phyloP scores from a whole-genome alignment of 2,113 vertebrate genomes.

The Fregata magnificens region DNA sequence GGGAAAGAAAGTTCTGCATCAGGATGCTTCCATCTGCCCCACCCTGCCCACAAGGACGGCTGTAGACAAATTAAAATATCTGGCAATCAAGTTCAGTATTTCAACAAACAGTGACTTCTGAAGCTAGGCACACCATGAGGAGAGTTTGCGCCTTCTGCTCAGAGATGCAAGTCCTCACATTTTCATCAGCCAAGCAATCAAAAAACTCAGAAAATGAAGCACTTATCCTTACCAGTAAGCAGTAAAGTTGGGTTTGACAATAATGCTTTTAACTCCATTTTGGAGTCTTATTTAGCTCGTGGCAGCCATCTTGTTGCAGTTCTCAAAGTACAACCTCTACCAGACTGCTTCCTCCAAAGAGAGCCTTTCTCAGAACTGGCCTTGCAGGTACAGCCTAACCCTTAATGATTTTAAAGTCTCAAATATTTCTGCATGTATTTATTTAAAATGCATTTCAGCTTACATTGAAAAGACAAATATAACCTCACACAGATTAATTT shows the following conservation, averaged over 20 bases:
- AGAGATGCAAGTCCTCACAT: background rate
- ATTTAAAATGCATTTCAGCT: background rate
- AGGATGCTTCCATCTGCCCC: slow-evolving; percentile 26
- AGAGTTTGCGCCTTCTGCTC: background rate
- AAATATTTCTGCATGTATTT: background rate
- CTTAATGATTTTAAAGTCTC: background rate
- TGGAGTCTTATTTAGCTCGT: background rate
- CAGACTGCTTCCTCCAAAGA: background rate
- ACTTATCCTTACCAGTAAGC: background rate
- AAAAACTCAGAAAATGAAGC: background rate
- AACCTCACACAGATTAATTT: background rate
- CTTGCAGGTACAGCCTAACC: background rate
- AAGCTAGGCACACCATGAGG: background rate
- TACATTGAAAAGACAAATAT: background rate
- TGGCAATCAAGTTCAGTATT: slow-evolving; percentile 10
- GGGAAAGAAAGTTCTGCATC: slow-evolving; percentile 27
- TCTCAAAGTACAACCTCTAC: background rate
- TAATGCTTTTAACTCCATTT: background rate
- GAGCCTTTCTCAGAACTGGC: background rate
- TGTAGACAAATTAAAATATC: slow-evolving; percentile 50
- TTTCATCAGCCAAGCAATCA: background rate
- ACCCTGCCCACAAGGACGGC: background rate
- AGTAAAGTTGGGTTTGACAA: background rate
- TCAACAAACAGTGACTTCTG: background rate
- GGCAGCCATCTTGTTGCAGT: background rate